Percentiles rank a stretch among this genome's conserved stretches.
Conservation (phyloP, 1,140 invertebrate species). For the Pemphigus obesinymphae region DNA sequence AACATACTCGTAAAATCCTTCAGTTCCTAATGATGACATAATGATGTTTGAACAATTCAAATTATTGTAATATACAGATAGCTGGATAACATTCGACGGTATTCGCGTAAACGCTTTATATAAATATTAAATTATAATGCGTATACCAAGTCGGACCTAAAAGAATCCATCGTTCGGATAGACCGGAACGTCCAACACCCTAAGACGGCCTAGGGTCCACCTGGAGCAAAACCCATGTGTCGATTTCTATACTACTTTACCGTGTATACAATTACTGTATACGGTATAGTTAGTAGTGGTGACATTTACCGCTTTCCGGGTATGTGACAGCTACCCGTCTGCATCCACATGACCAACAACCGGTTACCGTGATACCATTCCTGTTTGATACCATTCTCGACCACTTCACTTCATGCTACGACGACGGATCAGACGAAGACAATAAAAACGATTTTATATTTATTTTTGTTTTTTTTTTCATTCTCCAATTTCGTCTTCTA, state of each 20-base stretch:
- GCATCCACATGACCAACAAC: neutral
- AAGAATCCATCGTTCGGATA: too few species aligned
- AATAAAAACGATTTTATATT: neutral
- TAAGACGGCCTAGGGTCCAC: neutral
- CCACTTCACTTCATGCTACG: neutral
- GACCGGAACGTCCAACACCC: neutral
- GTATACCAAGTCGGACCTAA: too few species aligned
- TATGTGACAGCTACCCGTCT: slow-evolving; percentile 14
- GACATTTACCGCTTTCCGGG: neutral
- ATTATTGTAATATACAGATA: too few species aligned
- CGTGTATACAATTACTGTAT: too few species aligned
- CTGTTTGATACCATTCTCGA: neutral
- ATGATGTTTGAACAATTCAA: too few species aligned
- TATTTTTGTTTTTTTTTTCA: neutral
- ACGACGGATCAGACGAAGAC: neutral
- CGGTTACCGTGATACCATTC: neutral
- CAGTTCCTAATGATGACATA: neutral
- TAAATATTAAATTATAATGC: too few species aligned
- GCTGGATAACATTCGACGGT: too few species aligned
- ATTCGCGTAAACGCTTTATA: too few species aligned
- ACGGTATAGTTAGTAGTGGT: too few species aligned
- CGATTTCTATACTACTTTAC: neutral
- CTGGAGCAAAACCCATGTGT: neutral
- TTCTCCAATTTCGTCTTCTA: slow-evolving; percentile 1
- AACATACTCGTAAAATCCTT: neutral